Evolutionary conservation across 2,888 invertebrate species (phyloP), one percentile per base, ranked within the genome.

Genomic region (Dendrolimus houi): DNA sequence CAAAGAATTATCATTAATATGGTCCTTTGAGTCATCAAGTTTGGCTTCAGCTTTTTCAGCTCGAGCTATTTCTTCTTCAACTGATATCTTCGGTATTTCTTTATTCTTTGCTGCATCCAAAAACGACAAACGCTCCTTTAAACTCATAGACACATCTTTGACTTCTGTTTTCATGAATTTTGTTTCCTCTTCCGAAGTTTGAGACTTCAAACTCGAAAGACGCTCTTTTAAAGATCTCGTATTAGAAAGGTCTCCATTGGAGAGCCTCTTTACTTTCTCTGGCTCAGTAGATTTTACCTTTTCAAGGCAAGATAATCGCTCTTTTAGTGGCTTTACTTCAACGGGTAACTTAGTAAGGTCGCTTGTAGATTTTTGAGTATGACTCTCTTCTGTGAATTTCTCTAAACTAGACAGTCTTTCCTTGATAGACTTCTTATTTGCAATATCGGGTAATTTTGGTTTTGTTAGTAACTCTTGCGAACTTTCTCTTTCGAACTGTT

Each of bases 401-500:
- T 94, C 94, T 73, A 95, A 90, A 72, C 92, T 93, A 68, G 93
- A 93, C 59, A 95, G 81, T 68, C 95, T 92, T 75, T 95, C 95
- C 75, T 94, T 95, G 60, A 95, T 94, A 57, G 94, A 94, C 79
- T 93, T 94, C 64, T 94, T 91, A 65, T 93, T 93, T 40, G 90
- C 85, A 63, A 94, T 92, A 70, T 94, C 94, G 78, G 93, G 92
- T 67, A 88, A 69, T 69, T 93, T 92, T 62, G 92, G 83, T 72
- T 92, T 87, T 56, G 76, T 77, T 69, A 85, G 87, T 60, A 84
- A 75, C 72, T 92, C 92, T 65, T 86, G 89, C 52, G 91, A 91
- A 67, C 91, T 92, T 68, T 94, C 94, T 67, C 93, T 92, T 80
- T 97, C 96, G 71, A 97, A 97, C 60, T 97, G 92, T 80, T 96